phyloP scores from a whole-genome alignment of 2,797 vertebrate genomes.

The Parauchenoglanis punctatus region DNA sequence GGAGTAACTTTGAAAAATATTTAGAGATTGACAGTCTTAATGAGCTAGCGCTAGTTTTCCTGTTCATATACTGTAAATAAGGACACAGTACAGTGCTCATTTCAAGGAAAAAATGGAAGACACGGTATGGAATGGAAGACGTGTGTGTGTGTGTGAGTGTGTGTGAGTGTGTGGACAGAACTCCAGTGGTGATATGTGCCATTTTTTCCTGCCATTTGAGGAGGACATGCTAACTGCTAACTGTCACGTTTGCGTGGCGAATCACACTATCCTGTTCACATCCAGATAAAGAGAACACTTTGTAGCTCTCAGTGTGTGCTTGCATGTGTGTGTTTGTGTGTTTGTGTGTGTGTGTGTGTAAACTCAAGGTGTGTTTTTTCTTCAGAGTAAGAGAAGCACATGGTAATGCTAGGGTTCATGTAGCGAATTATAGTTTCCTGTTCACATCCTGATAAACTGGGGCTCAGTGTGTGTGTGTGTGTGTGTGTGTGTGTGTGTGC shows the following conservation, averaged over 20 bases:
- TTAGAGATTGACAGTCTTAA: neutral
- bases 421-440: neutral
- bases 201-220: neutral
- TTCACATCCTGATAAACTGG: constrained; percentile 8
- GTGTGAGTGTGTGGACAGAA: neutral
- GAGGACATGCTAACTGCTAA: neutral
- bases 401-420: neutral
- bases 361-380: neutral
- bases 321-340: neutral
- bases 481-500: constrained; percentile 8
- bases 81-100: neutral
- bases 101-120: neutral
- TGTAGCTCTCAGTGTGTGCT: neutral
- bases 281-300: constrained; percentile 12
- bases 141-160: constrained; percentile 10
- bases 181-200: constrained; percentile 21
- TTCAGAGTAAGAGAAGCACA: neutral
- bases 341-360: constrained; percentile 10
- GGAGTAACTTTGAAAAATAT: neutral
- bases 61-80: neutral
- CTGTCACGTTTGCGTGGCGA: neutral
- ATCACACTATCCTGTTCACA: constrained; percentile 2
- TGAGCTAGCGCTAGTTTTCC: neutral
- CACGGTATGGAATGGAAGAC: neutral
- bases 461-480: neutral